These are phyloP conservation scores for Dryas iulia DNA, from an alignment of 1,140 invertebrate genomes.

Conservation along the genomic window DNA sequence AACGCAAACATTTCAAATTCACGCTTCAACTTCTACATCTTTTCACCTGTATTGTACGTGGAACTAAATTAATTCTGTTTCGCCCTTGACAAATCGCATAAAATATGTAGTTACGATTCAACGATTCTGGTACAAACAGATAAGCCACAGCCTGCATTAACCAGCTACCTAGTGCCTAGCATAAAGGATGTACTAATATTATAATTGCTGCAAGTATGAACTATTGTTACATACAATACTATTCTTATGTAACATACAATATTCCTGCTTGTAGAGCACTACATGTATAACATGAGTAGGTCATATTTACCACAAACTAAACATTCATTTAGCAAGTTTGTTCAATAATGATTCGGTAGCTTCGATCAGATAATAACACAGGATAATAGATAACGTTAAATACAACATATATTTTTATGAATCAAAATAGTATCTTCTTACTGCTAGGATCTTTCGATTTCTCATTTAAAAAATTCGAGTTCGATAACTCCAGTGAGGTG, in stretches of 20 bases:
- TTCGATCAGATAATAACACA: no score
- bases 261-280: no score
- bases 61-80: conserved; percentile 17
- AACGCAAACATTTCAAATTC: neutral
- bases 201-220: neutral
- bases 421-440: no score
- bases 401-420: no score
- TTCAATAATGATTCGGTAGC: no score
- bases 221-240: neutral
- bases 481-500: conserved; percentile 25
- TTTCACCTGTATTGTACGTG: neutral
- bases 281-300: no score
- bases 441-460: no score
- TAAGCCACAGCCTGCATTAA: neutral
- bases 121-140: conserved; percentile 18
- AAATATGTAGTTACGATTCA: conserved; percentile 19
- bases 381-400: no score
- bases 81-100: conserved; percentile 21
- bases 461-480: no score
- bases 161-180: neutral
- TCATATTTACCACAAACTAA: no score
- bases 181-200: neutral
- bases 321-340: no score
- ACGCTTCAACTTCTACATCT: neutral
- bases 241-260: neutral